Evolutionary conservation across 2,888 invertebrate genomes (phyloP).

Genomic region (Hemicrepidius hirtus): DNA sequence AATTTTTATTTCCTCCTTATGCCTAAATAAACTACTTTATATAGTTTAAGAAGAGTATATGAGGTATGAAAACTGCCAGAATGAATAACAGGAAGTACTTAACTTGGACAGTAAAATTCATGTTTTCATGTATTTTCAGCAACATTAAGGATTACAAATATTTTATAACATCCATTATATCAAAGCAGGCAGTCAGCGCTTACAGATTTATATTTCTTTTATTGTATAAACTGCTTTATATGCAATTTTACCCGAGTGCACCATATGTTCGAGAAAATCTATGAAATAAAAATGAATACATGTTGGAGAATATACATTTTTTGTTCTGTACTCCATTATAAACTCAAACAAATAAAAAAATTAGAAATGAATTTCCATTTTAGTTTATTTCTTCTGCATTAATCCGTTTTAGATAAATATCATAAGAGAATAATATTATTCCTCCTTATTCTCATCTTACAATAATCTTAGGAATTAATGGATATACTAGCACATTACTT

Average conservation of each 20-base stretch:
- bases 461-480: not conserved
- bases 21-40: too few relatives aligned
- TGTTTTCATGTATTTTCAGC: not conserved
- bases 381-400: too few relatives aligned
- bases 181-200: slow-evolving; percentile 15
- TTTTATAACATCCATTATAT: slow-evolving; percentile 16
- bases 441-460: too few relatives aligned
- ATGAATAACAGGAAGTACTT: not conserved
- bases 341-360: not conserved
- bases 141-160: slow-evolving; percentile 15
- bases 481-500: not conserved
- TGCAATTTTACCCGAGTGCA: slow-evolving; percentile 6
- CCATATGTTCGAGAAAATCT: slow-evolving; percentile 12
- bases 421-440: too few relatives aligned
- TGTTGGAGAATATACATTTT: too few relatives aligned
- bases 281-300: slow-evolving; percentile 1
- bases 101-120: not conserved
- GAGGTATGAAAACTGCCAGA: not conserved
- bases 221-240: slow-evolving; percentile 6
- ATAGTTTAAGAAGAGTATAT: too few relatives aligned
- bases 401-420: too few relatives aligned
- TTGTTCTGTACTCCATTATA: too few relatives aligned
- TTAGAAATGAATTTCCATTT: too few relatives aligned
- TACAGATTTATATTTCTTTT: slow-evolving; percentile 7
- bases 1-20: too few relatives aligned